Base-by-base conservation (phyloP, 2,888 invertebrate genomes). In the Cyclophora punctaria region DNA sequence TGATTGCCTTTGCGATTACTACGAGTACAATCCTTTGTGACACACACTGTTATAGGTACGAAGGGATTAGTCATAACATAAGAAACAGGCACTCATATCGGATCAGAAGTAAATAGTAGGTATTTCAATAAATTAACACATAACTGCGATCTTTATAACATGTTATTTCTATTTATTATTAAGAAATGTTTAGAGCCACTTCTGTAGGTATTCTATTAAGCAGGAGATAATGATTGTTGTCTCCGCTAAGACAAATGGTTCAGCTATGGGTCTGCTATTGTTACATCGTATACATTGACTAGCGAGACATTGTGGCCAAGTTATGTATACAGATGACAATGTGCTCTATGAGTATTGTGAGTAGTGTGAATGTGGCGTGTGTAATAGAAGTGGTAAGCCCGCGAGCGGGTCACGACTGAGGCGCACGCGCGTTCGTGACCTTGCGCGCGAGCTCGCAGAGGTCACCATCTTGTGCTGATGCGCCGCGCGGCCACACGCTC, bases 381-480 rank as follows among this genome's bases (percentile, higher is more conserved):
- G 48, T 45, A 44, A 57, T 46, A 58, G 71, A 71, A 62, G 69
- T 51, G 57, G 63, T 56, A 55, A 68, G 81, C 80, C 75, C 81
- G 79, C 78, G 85, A 83, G 76, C 89, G 84, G 87, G 89, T 89
- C 88, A 87, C 88, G 86, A 87, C 78, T 78, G 73, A 75, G 71
- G 75, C 78, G 84, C 85, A 86, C 86, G 87, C 86, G 86, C 83
- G 87, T 80, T 87, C 87, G 83, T 88, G 88, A 88, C 88, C 88
- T 88, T 88, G 88, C 78, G 82, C 80, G 81, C 78, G 81, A 81
- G 80, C 71, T 77, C 71, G 66, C 79, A 80, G 84, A 87, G 85
- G 86, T 85, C 84, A 79, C 78, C 78, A 75, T 80, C 72, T 78
- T 75, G 79, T 77, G 80, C 74, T 79, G 84, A 83, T 83, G 84